A percentile compares a stretch with the other conserved stretches of the same genome.
phyloP scores from a whole-genome alignment of 2,888 invertebrate species.

The Tetanocera ferruginea region DNA sequence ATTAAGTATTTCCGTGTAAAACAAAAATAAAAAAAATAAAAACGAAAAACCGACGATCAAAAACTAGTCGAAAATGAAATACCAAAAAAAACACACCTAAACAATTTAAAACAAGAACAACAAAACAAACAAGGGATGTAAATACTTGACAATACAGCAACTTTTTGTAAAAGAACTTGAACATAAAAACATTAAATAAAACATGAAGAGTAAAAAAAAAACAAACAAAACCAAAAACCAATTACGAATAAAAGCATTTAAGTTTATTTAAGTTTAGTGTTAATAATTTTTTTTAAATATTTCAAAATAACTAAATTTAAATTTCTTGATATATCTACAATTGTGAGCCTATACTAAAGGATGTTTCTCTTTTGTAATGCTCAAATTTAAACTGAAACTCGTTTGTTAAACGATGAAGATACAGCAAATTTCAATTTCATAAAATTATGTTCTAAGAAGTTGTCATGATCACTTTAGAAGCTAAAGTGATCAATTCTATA shows the following conservation, averaged over 20 bases:
- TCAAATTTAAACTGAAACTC: too few species aligned
- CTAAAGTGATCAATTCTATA: too few species aligned
- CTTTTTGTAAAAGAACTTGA: slow-evolving; percentile 31
- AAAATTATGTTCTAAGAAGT: too few species aligned
- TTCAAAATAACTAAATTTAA: too few species aligned
- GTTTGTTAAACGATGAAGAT: neutral
- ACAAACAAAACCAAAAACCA: neutral
- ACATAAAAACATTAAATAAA: slow-evolving; percentile 7
- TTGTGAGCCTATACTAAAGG: too few species aligned
- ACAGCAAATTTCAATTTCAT: neutral
- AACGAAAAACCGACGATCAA: slow-evolving; percentile 7
- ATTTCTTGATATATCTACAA: neutral
- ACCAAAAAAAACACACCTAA: slow-evolving; percentile 36
- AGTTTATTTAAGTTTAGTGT: neutral
- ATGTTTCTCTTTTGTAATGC: too few species aligned
- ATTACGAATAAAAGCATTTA: neutral
- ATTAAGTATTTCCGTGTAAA: slow-evolving; percentile 34
- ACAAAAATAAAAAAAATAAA: slow-evolving; percentile 17
- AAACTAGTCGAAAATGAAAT: slow-evolving; percentile 15
- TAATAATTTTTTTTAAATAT: neutral
- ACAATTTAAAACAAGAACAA: slow-evolving; percentile 45
- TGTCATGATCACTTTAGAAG: too few species aligned
- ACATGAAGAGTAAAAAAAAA: neutral
- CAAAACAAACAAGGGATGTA: slow-evolving; percentile 60
- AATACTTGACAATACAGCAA: slow-evolving; percentile 61